Evolutionary conservation across 1,140 invertebrate species (phyloP).

Genomic region (Bemisia tabaci): DNA sequence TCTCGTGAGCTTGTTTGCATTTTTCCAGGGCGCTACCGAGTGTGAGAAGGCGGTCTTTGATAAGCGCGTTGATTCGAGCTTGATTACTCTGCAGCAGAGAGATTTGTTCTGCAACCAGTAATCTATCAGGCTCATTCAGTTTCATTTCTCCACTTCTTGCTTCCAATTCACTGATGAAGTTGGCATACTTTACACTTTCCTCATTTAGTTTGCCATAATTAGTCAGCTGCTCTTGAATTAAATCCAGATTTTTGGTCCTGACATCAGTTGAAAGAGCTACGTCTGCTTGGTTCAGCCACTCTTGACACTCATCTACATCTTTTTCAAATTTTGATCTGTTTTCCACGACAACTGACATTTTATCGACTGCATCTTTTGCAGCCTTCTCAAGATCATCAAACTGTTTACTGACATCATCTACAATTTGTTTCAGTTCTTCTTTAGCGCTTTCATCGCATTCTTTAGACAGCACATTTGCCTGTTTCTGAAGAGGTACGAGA

Average conservation of each 20-base stretch:
- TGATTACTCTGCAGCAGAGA: slow-evolving; percentile 63
- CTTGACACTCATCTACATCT: slow-evolving; percentile 60
- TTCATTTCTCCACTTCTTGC: slow-evolving; percentile 68
- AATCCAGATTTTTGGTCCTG: slow-evolving; percentile 55
- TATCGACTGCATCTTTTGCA: slow-evolving; percentile 13
- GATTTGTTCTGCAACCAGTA: slow-evolving; percentile 62
- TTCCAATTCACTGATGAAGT: slow-evolving; percentile 53
- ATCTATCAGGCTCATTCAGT: slow-evolving; percentile 69
- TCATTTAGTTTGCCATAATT: slow-evolving; percentile 68
- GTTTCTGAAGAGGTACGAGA: slow-evolving; percentile 53
- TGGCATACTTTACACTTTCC: slow-evolving; percentile 53
- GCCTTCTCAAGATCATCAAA: slow-evolving; percentile 15
- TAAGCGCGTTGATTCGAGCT: slow-evolving; percentile 51
- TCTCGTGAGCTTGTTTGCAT: slow-evolving; percentile 59
- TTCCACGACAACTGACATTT: slow-evolving; percentile 54
- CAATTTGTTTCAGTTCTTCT: slow-evolving; percentile 43
- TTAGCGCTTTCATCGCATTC: slow-evolving; percentile 64
- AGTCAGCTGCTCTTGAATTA: slow-evolving; percentile 67
- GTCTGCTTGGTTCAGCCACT: slow-evolving; percentile 79
- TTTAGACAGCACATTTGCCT: slow-evolving; percentile 57
- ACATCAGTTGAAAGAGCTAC: slow-evolving; percentile 66
- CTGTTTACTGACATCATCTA: slow-evolving; percentile 32
- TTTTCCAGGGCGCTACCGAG: slow-evolving; percentile 61
- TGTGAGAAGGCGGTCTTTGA: slow-evolving; percentile 55
- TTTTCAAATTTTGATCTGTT: slow-evolving; percentile 65